Evolutionary conservation across 1,140 invertebrate species (phyloP).

Genomic region (Mylabris phalerata): DNA sequence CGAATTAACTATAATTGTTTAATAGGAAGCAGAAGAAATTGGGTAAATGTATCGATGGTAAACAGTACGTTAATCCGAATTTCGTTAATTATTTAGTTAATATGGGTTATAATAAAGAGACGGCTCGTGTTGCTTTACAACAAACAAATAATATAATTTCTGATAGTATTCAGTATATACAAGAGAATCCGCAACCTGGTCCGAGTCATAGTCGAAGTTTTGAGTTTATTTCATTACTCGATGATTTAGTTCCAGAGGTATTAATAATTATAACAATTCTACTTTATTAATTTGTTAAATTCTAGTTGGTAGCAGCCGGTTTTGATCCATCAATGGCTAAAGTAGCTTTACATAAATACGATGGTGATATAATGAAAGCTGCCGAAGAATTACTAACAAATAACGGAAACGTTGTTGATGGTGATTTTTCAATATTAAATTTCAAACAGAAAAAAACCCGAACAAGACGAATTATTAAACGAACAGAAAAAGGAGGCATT

Average conservation of each 20-base stretch:
- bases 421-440: conserved; percentile 26
- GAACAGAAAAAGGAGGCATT: conserved; percentile 47
- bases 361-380: conserved; percentile 51
- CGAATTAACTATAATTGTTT: not conserved
- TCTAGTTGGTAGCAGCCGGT: conserved; percentile 50
- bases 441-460: not conserved
- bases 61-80: conserved; percentile 48
- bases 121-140: conserved; percentile 52
- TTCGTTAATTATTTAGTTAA: conserved; percentile 51
- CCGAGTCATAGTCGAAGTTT: conserved; percentile 31
- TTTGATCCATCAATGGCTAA: conserved; percentile 51
- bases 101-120: conserved; percentile 58
- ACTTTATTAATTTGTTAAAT: not conserved
- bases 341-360: conserved; percentile 47
- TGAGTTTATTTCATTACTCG: conserved; percentile 41
- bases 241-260: conserved; percentile 42
- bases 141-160: conserved; percentile 60
- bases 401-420: conserved; percentile 36
- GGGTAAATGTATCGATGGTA: conserved; percentile 44
- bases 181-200: conserved; percentile 49
- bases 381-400: conserved; percentile 47
- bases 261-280: conserved; percentile 1
- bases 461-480: conserved; percentile 20
- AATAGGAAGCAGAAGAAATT: conserved; percentile 42
- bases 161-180: conserved; percentile 56